A percentile compares a stretch with the other conserved stretches of the same genome.
These are phyloP conservation scores for Sebastes vulpes DNA, from an alignment of 2,797 vertebrate genomes.

Conservation along the genomic window DNA sequence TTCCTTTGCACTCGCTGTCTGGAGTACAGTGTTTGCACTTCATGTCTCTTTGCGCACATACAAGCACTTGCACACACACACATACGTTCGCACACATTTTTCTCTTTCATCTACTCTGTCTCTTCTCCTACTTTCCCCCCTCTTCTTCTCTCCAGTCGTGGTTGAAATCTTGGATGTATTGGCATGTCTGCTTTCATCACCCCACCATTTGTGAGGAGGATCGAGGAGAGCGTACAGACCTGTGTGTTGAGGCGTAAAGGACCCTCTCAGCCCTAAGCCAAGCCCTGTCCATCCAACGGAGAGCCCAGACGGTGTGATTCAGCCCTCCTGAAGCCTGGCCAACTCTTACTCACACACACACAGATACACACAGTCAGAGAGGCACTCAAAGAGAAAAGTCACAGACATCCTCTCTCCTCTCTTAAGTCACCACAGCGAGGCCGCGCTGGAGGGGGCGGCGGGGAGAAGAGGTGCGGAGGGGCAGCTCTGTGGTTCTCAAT, in stretches of 20 bases:
- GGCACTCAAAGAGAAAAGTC: conserved; percentile 66
- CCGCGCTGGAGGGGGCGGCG: conserved; percentile 10
- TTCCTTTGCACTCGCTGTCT: conserved; percentile 58
- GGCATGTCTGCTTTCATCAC: conserved; percentile 76
- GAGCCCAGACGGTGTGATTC: conserved; percentile 86
- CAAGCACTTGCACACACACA: not conserved
- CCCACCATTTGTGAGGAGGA: conserved; percentile 69
- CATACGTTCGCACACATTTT: conserved; percentile 40
- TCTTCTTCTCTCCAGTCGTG: conserved; percentile 55
- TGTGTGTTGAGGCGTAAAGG: conserved; percentile 83
- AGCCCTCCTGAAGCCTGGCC: conserved; percentile 81
- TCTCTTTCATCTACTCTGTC: conserved; percentile 51
- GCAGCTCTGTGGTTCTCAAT: conserved; percentile 54
- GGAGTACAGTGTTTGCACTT: conserved; percentile 54
- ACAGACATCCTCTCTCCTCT: conserved; percentile 56
- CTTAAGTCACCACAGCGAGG: conserved; percentile 58
- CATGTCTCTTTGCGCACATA: conserved; percentile 35
- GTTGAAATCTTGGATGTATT: conserved; percentile 71
- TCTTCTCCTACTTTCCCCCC: conserved; percentile 23
- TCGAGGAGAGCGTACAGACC: conserved; percentile 67
- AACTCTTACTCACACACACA: conserved; percentile 63
- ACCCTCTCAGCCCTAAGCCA: conserved; percentile 84
- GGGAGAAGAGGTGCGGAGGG: conserved; percentile 38
- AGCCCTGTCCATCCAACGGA: conserved; percentile 79
- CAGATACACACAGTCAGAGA: conserved; percentile 44